Evolutionary conservation across 2,797 vertebrate genomes (phyloP).

Genomic region (Enteromius argenteus): DNA sequence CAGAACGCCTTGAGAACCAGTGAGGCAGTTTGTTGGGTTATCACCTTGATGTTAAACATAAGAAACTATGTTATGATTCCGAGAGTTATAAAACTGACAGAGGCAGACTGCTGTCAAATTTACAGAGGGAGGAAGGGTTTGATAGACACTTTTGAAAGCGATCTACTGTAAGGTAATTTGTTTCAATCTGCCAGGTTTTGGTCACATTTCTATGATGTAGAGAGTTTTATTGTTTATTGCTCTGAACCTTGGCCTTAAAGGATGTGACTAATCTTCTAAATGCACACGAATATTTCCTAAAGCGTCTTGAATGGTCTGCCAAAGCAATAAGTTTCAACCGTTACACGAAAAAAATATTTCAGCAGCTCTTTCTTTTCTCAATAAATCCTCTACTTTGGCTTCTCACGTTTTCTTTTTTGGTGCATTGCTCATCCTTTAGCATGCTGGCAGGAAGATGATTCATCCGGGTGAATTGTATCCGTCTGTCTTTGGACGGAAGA

Average conservation of each 20-base stretch:
- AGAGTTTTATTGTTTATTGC: slow-evolving; percentile 25
- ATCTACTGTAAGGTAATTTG: slow-evolving; percentile 4
- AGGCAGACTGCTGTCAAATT: slow-evolving; percentile 22
- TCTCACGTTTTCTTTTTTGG: slow-evolving; percentile 39
- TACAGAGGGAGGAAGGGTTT: not conserved
- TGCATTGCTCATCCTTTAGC: slow-evolving; percentile 44
- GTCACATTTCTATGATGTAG: slow-evolving; percentile 17
- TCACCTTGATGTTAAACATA: slow-evolving; percentile 48
- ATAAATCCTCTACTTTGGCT: slow-evolving; percentile 42
- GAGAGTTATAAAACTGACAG: slow-evolving; percentile 28
- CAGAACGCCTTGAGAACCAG: slow-evolving; percentile 71
- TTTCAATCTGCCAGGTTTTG: slow-evolving; percentile 4
- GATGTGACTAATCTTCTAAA: slow-evolving; percentile 42
- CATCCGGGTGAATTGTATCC: slow-evolving; percentile 28
- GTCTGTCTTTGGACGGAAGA: slow-evolving; percentile 44
- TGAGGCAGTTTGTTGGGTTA: slow-evolving; percentile 69
- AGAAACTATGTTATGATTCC: slow-evolving; percentile 33
- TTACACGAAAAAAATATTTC: not conserved
- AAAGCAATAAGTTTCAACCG: slow-evolving; percentile 4
- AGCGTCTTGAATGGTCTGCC: slow-evolving; percentile 8
- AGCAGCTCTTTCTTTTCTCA: slow-evolving; percentile 30
- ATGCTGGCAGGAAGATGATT: slow-evolving; percentile 40
- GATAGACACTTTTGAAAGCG: slow-evolving; percentile 29
- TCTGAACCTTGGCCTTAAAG: slow-evolving; percentile 37
- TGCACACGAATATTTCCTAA: slow-evolving; percentile 15